Evolutionary conservation across 2,888 invertebrate genomes (phyloP).

Genomic region (Tricholauxania praeusta): DNA sequence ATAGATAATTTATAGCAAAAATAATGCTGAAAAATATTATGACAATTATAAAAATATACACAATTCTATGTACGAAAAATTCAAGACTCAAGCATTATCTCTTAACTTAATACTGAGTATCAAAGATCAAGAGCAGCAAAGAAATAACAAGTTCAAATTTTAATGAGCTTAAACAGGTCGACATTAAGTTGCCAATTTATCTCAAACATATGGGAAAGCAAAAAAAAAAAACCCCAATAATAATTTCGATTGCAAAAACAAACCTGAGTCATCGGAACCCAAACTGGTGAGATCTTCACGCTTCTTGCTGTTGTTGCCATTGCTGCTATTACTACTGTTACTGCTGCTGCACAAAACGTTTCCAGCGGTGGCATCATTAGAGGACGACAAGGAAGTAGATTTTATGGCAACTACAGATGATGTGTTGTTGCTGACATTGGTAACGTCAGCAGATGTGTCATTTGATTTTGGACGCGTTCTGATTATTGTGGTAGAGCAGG

Average conservation of each 20-base stretch:
- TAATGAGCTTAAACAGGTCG: neutral
- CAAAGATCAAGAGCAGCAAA: no score
- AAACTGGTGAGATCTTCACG: slow-evolving; percentile 71
- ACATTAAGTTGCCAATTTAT: no score
- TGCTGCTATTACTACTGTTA: slow-evolving; percentile 41
- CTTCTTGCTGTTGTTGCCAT: slow-evolving; percentile 59
- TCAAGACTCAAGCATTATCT: no score
- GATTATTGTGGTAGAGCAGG: slow-evolving; percentile 50
- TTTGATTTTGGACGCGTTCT: slow-evolving; percentile 54
- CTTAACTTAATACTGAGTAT: no score
- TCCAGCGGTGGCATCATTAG: slow-evolving; percentile 46
- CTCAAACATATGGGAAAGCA: neutral
- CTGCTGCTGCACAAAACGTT: slow-evolving; percentile 35
- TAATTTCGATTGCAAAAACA: slow-evolving; percentile 24
- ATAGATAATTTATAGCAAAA: no score
- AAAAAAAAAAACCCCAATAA: slow-evolving; percentile 1
- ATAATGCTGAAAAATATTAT: no score
- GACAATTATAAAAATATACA: no score
- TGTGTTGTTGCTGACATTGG: slow-evolving; percentile 35
- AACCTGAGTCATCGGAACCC: slow-evolving; percentile 73
- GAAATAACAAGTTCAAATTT: neutral
- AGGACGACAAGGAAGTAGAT: slow-evolving; percentile 9
- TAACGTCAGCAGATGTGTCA: slow-evolving; percentile 43
- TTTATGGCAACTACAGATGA: slow-evolving; percentile 35
- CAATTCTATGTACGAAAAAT: no score